Evolutionary conservation across 2,113 vertebrate genomes (phyloP).

Genomic region (Proteles cristata): DNA sequence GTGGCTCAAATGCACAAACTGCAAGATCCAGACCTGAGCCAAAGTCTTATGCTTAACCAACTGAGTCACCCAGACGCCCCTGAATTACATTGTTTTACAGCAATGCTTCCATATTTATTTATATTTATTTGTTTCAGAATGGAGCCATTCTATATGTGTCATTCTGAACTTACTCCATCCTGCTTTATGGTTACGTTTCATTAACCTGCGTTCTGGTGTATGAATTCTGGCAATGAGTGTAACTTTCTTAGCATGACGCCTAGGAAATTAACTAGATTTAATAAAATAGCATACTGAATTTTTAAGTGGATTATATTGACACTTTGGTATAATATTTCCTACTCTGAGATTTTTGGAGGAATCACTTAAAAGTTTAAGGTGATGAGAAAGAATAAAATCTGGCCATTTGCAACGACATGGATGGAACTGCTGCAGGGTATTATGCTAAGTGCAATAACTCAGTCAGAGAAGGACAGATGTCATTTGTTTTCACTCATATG

Average conservation of each 20-base stretch:
- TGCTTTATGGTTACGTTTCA: not conserved
- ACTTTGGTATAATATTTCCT: not conserved
- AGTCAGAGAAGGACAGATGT: too few species aligned
- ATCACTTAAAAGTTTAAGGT: not conserved
- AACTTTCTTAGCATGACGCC: not conserved
- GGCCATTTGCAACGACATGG: too few species aligned
- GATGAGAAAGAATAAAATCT: not conserved
- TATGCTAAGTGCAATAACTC: too few species aligned
- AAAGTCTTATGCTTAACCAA: too few species aligned
- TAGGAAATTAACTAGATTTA: not conserved
- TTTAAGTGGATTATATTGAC: not conserved
- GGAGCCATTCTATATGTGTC: not conserved
- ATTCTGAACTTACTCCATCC: not conserved
- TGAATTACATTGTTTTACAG: not conserved
- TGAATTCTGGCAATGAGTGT: not conserved
- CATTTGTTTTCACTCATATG: too few species aligned
- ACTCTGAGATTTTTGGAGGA: not conserved
- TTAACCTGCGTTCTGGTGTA: not conserved
- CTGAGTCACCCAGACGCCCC: too few species aligned
- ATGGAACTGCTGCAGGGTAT: not conserved
- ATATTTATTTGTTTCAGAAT: not conserved
- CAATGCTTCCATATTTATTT: not conserved
- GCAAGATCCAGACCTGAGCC: too few species aligned
- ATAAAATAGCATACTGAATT: not conserved
- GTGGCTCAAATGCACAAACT: too few species aligned